Evolutionary conservation across 2,797 vertebrate genomes (phyloP).

Genomic region (Sciaenops ocellatus): DNA sequence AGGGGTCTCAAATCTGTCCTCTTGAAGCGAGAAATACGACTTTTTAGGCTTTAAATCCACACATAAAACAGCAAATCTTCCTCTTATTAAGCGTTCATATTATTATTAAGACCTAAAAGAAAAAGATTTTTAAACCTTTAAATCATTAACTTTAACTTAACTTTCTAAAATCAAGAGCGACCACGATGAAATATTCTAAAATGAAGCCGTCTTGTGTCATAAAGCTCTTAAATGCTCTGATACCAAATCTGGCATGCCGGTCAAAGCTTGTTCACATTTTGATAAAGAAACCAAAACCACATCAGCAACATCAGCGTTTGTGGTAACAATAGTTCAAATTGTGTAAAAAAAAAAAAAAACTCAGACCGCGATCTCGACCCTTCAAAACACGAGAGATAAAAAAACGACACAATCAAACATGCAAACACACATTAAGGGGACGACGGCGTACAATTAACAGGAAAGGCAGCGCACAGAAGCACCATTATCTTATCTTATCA

Average conservation of each 20-base stretch:
- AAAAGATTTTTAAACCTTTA: too few relatives aligned
- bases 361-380: not conserved
- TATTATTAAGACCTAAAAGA: too few relatives aligned
- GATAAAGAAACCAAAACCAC: not conserved
- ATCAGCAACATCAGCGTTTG: not conserved
- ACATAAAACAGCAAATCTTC: too few relatives aligned
- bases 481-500: constrained; percentile 63
- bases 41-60: not conserved
- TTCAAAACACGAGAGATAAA: constrained; percentile 8
- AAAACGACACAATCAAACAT: constrained; percentile 13
- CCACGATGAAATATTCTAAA: too few relatives aligned
- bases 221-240: too few relatives aligned
- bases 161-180: too few relatives aligned
- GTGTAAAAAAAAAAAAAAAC: not conserved
- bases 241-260: too few relatives aligned
- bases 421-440: constrained; percentile 35
- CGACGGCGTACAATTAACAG: constrained; percentile 39
- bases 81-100: too few relatives aligned
- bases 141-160: too few relatives aligned
- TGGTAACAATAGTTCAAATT: not conserved
- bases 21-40: too few relatives aligned
- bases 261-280: not conserved
- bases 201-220: too few relatives aligned
- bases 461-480: constrained; percentile 52
- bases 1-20: too few relatives aligned